A percentile compares a stretch with the other conserved stretches of the same genome.
These are phyloP conservation scores for Odontocerum albicorne DNA, from an alignment of 2,888 invertebrate species.

Conservation along the genomic window DNA sequence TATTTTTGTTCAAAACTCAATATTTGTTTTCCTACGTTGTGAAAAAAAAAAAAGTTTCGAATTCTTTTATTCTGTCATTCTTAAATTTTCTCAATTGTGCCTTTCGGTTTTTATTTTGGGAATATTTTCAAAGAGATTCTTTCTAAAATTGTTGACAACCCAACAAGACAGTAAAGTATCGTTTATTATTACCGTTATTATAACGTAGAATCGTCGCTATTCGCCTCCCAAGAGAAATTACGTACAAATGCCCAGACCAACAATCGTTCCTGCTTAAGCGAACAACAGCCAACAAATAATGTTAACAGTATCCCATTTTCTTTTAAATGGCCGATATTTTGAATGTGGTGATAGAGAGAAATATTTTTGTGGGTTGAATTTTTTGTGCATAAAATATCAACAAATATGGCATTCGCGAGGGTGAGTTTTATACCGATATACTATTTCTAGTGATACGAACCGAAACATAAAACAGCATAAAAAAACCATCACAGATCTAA, in stretches of 20 bases:
- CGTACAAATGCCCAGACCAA: constrained; percentile 25
- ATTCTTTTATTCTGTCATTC: too few relatives aligned
- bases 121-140: too few relatives aligned
- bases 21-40: too few relatives aligned
- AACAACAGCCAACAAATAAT: not conserved
- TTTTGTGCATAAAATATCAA: not conserved
- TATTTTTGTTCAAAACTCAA: too few relatives aligned
- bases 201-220: constrained; percentile 22
- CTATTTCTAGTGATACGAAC: not conserved
- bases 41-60: too few relatives aligned
- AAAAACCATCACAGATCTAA: too few relatives aligned
- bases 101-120: too few relatives aligned
- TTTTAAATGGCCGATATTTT: too few relatives aligned
- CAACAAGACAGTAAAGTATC: constrained; percentile 14
- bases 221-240: constrained; percentile 36
- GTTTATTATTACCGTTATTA: constrained; percentile 31
- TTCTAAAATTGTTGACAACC: not conserved
- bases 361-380: too few relatives aligned
- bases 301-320: too few relatives aligned
- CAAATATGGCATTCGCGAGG: not conserved
- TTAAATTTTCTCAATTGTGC: too few relatives aligned
- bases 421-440: not conserved
- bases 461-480: not conserved
- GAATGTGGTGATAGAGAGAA: too few relatives aligned
- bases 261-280: constrained; percentile 19